Evolutionary conservation across 2,113 vertebrate species (phyloP), one percentile per base, ranked within the genome.

Genomic region (Antechinus stuartii): DNA sequence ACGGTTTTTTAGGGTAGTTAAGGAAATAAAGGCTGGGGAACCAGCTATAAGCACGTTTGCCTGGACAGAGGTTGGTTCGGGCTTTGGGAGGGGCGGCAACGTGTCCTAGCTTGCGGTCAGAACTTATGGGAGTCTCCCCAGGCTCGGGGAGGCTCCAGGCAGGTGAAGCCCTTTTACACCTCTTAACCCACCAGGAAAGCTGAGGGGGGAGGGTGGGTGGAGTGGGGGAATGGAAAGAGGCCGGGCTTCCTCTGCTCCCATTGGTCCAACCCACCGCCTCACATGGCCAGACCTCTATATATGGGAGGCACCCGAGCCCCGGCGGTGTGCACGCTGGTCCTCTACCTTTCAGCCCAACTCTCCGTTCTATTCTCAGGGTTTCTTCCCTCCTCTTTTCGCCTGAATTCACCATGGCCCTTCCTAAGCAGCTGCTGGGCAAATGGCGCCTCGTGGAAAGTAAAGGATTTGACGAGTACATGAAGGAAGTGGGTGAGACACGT

Each of bases 391-490:
- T 23, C 68, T 25, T 26, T 54, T 30, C 8, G 47, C 93, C 95
- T 0, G 92, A 49, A 54, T 97, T 61, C 97, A 94, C 98, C 92
- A 99, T 99, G 98, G 94, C 98, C 97, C 56, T 95, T n/a, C 0
- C 98, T 22, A 97, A 98, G 25, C 94, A 96, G 9, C 94, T 98
- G 89, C 53, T 97, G 56, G 98, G 98, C 96, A 98, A 96, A 97
- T 99, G 98, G 98, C 96, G 98, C 95, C 97, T 99, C 54, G 0
- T 97, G 84, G 98, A 98, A 56, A 99, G 98, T 96, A 98, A 98
- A 35, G 98, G 98, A 91, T 99, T 99, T 93, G 98, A 99, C 0
- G 98, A 99, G 0, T 99, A 99, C 53, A 99, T 99, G 98, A 99
- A 99, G 92, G 98, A 98, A 49, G 25, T 98, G 95, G 98, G 98